These are phyloP conservation scores for Gambusia affinis DNA, from an alignment of 2,113 vertebrate genomes.

Conservation along the genomic window DNA sequence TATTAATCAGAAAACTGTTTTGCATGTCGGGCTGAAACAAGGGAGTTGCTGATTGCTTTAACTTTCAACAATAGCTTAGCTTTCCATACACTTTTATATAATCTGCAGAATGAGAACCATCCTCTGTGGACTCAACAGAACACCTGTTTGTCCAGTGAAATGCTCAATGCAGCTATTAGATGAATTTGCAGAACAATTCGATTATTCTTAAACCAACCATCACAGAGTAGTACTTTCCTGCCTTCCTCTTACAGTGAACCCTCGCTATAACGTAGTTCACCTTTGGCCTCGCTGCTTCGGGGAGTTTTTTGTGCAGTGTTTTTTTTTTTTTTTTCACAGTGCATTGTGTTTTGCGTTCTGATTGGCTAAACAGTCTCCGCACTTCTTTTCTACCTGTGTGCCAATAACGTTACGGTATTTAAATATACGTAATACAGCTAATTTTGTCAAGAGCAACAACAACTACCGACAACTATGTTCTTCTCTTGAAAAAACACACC, in stretches of 20 bases:
- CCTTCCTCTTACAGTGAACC: not conserved
- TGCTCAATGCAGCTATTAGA: not conserved
- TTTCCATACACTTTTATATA: not conserved
- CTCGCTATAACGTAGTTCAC: too few species aligned
- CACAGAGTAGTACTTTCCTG: not conserved
- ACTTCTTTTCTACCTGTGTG: too few species aligned
- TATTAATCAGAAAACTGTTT: conserved; percentile 59
- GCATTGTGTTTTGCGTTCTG: too few species aligned
- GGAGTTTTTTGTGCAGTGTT: too few species aligned
- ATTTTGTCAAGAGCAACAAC: too few species aligned
- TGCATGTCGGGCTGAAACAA: conserved; percentile 28
- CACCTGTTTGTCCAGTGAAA: not conserved
- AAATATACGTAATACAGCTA: too few species aligned
- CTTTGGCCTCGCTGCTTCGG: too few species aligned
- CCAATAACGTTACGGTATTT: too few species aligned
- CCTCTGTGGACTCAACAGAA: not conserved
- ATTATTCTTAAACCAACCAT: not conserved
- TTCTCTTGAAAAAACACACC: too few species aligned
- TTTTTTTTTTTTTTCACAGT: too few species aligned
- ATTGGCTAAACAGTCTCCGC: too few species aligned
- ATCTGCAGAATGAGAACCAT: not conserved
- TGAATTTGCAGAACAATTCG: not conserved
- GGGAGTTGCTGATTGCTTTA: conserved; percentile 32
- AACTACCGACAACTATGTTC: too few species aligned
- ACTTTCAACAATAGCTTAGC: conserved; percentile 22